Conservation (phyloP, 2,888 invertebrate species). For the Aplocera efformata region DNA sequence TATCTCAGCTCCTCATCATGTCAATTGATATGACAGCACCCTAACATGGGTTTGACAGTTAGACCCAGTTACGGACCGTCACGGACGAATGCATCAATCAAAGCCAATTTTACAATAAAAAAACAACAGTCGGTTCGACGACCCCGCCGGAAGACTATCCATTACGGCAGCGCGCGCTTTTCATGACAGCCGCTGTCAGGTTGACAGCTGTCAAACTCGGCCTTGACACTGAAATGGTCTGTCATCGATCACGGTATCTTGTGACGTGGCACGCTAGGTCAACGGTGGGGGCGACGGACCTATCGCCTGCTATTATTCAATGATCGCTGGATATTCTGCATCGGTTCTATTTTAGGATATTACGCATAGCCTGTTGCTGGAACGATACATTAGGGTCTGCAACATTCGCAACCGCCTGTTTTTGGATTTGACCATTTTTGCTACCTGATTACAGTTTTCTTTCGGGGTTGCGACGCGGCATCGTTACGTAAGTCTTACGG, state of each 20-base stretch:
- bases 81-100: conserved; percentile 27
- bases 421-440: no score
- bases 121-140: conserved; percentile 44
- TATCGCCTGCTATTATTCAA: conserved; percentile 6
- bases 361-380: no score
- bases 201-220: conserved; percentile 33
- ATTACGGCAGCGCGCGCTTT: conserved; percentile 59
- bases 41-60: conserved; percentile 14
- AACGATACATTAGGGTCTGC: no score
- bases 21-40: conserved; percentile 8
- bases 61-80: conserved; percentile 11
- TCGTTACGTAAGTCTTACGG: no score
- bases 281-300: conserved; percentile 24
- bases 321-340: neutral
- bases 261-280: conserved; percentile 29
- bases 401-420: no score
- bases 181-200: conserved; percentile 41
- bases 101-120: conserved; percentile 24
- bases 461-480: no score
- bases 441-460: no score
- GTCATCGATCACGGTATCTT: conserved; percentile 35
- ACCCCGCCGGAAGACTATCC: conserved; percentile 29
- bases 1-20: conserved; percentile 14
- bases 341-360: no score
- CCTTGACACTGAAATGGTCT: conserved; percentile 34